These are phyloP conservation scores for Ditylenchus dipsaci DNA, from an alignment of 1,140 invertebrate genomes.

Conservation along the genomic window DNA sequence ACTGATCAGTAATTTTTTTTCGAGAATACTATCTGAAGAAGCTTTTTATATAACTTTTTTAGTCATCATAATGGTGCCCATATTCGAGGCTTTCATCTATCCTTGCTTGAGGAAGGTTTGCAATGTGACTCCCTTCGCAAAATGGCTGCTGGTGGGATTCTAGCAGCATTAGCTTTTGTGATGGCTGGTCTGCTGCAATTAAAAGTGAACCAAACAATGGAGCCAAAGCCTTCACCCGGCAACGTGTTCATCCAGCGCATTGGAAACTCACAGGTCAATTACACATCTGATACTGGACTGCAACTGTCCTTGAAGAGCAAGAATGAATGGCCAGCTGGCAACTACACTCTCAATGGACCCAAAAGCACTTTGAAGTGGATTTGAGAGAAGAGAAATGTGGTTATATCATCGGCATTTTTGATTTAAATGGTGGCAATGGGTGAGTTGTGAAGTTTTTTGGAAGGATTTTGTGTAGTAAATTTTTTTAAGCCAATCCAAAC, in stretches of 20 bases:
- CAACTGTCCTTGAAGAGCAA: constrained; percentile 20
- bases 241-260: constrained; percentile 37
- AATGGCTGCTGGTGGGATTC: constrained; percentile 39
- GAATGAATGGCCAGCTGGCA: constrained; percentile 37
- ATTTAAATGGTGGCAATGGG: neutral
- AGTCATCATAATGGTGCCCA: constrained; percentile 35
- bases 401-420: constrained; percentile 27
- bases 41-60: neutral
- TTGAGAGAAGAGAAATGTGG: constrained; percentile 4
- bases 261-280: constrained; percentile 24
- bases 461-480: neutral
- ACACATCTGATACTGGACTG: neutral
- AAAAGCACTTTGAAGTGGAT: constrained; percentile 3
- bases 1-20: constrained; percentile 31
- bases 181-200: constrained; percentile 45
- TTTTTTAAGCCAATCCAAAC: constrained; percentile 18
- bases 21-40: neutral
- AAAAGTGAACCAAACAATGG: constrained; percentile 43
- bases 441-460: constrained; percentile 17
- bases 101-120: constrained; percentile 59
- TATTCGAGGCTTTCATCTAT: constrained; percentile 56
- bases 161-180: constrained; percentile 44
- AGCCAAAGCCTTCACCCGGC: constrained; percentile 27
- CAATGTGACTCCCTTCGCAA: constrained; percentile 68
- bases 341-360: constrained; percentile 32